These are phyloP conservation scores for Listronotus bonariensis DNA, from an alignment of 1,140 invertebrate species.

Conservation along the genomic window DNA sequence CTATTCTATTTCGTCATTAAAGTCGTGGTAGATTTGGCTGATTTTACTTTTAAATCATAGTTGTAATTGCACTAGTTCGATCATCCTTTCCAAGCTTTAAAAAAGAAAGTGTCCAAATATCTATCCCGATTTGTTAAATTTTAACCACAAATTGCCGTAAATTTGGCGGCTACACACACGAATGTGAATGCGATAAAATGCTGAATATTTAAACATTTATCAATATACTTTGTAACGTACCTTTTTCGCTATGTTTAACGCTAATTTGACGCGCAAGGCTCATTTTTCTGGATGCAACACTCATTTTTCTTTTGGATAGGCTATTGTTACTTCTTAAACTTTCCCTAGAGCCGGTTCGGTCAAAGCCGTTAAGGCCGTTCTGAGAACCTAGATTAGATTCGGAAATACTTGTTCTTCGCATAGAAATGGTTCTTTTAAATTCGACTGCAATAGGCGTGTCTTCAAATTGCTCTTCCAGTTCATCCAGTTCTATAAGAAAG, in stretches of 20 bases:
- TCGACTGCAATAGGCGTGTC: constrained; percentile 68
- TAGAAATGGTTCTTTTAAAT: constrained; percentile 66
- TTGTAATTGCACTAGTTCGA: too few relatives aligned
- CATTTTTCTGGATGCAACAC: constrained; percentile 31
- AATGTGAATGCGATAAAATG: too few relatives aligned
- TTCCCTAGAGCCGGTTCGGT: constrained; percentile 34
- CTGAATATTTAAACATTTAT: too few relatives aligned
- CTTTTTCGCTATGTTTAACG: constrained; percentile 42
- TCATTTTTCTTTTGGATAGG: constrained; percentile 38
- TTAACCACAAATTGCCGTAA: too few relatives aligned
- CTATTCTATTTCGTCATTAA: too few relatives aligned
- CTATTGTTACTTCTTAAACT: constrained; percentile 41
- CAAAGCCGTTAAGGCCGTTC: constrained; percentile 34
- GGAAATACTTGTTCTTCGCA: constrained; percentile 60
- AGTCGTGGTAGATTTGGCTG: too few relatives aligned
- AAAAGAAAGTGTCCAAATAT: too few relatives aligned
- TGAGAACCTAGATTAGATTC: constrained; percentile 61
- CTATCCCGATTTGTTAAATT: too few relatives aligned
- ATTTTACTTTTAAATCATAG: too few relatives aligned
- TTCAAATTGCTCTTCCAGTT: constrained; percentile 75
- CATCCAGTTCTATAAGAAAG: constrained; percentile 67
- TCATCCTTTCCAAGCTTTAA: too few relatives aligned
- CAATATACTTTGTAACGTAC: constrained; percentile 1
- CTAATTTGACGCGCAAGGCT: constrained; percentile 24
- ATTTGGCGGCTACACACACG: too few relatives aligned